Percentiles rank a stretch among this genome's conserved stretches.
phyloP scores from a whole-genome alignment of 1,140 invertebrate species.

The Ceratosolen solmsi region DNA sequence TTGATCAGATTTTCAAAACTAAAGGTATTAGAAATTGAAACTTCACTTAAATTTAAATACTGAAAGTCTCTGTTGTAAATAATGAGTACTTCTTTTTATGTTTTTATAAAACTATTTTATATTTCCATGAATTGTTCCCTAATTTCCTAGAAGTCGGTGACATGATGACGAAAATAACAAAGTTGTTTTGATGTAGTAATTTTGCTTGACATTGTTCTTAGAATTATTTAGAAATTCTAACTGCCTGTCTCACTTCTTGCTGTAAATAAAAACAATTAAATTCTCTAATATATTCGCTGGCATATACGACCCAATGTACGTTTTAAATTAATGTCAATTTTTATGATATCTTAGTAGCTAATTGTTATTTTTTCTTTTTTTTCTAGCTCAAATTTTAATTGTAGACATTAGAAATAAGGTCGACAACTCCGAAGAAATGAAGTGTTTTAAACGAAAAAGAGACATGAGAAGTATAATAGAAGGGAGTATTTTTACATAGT shows the following conservation, averaged over 20 bases:
- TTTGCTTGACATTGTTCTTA: neutral
- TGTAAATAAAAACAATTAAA: neutral
- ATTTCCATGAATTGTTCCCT: too few species aligned
- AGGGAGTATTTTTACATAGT: too few species aligned
- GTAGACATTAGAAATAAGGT: neutral
- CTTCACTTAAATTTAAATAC: too few species aligned
- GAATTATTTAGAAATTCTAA: neutral
- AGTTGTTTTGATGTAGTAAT: too few species aligned
- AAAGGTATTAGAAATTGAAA: too few species aligned
- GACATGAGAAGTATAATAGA: neutral
- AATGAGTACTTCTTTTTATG: too few species aligned
- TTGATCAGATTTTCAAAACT: too few species aligned
- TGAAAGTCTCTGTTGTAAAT: too few species aligned
- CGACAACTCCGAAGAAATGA: neutral
- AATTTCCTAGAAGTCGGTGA: too few species aligned
- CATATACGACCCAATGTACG: neutral
- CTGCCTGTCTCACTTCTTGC: too few species aligned
- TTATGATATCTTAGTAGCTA: neutral
- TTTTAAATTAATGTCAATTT: conserved; percentile 10
- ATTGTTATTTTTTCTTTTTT: neutral
- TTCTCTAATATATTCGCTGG: neutral
- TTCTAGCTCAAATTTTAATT: neutral
- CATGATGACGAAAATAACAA: too few species aligned
- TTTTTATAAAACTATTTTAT: too few species aligned
- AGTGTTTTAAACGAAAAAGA: neutral